Evolutionary conservation across 2,113 vertebrate species (phyloP).

Genomic region (Hassar affinis): DNA sequence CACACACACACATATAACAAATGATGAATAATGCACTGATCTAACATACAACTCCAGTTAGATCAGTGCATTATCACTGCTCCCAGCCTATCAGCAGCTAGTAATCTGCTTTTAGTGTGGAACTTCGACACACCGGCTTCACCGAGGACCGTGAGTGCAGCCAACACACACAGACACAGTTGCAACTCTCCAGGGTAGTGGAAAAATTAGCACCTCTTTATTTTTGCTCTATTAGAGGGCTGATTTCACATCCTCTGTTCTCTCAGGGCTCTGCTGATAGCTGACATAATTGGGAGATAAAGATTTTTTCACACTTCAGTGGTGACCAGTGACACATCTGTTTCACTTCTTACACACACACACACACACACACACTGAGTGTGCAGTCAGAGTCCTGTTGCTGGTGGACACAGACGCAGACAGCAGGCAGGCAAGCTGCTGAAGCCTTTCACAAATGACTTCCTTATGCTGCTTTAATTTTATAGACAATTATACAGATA

Average conservation of each 20-base stretch:
- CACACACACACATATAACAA: too few relatives aligned
- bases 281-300: slow-evolving; percentile 50
- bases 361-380: not conserved
- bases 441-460: slow-evolving; percentile 6
- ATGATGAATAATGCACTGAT: too few relatives aligned
- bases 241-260: slow-evolving; percentile 4
- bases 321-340: slow-evolving; percentile 83
- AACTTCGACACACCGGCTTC: slow-evolving; percentile 1
- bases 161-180: slow-evolving; percentile 22
- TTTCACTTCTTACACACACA: slow-evolving; percentile 50
- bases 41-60: too few relatives aligned
- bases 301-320: slow-evolving; percentile 76
- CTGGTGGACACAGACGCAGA: not conserved
- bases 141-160: not conserved
- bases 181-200: slow-evolving; percentile 34
- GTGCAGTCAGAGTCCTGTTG: slow-evolving; percentile 6
- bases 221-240: slow-evolving; percentile 56
- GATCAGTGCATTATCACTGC: not conserved
- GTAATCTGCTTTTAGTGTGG: slow-evolving; percentile 12
- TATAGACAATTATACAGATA: not conserved
- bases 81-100: not conserved
- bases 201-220: slow-evolving; percentile 56
- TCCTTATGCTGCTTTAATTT: slow-evolving; percentile 8
- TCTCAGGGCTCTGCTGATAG: slow-evolving; percentile 33
- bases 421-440: slow-evolving; percentile 16